Base-by-base conservation (phyloP, 1,140 invertebrate genomes). In the Melipona quadrifasciata region DNA sequence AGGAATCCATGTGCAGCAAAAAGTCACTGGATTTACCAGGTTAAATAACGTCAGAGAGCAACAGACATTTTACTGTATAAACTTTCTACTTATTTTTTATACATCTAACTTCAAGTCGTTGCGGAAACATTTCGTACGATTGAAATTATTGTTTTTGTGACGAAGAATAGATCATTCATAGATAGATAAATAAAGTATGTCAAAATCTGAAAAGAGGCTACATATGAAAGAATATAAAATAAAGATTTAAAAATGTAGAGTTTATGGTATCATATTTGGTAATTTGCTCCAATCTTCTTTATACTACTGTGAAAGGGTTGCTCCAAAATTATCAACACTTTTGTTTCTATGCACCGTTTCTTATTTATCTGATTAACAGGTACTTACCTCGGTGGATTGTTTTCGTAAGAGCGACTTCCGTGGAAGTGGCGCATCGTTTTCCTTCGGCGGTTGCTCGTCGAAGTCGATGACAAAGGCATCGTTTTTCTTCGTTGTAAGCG, bases 391-490 rank as follows among this genome's bases (percentile, higher is more conserved):
- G 67, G 34, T 72, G 24, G 73, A 87, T 68, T 80, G 73, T 64
- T 88, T 91, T 39, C 79, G 85, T 24, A 78, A 19, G 16, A 85
- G 53, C 24, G 87, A 61, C 21, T 89, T 91, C 74, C 83, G 89
- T 31, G 61, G 47, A 8, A 58, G 58, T 47, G 81, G 73, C 16
- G 61, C 67, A 21, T 89, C 86, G 68, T 83, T 74, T 82, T 85
- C 84, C 74, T 77, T 90, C 79, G 84, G 61, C 31, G 83, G n/a
- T 83, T 78, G 89, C 64, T 90, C 89, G 51, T 91, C 86, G 47
- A 88, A 82, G 57, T 92, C 91, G 72, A 88, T 75, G n/a, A 86
- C 76, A 55, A 91, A 90, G 61, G 83, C 86, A 27, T 90, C 79
- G 76, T 78, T 78, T 58, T 85, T 90, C 72, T 86, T 92, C 68